Evolutionary conservation across 1,140 invertebrate genomes (phyloP), one percentile per base, ranked within the genome.

Genomic region (Polyergus mexicanus): DNA sequence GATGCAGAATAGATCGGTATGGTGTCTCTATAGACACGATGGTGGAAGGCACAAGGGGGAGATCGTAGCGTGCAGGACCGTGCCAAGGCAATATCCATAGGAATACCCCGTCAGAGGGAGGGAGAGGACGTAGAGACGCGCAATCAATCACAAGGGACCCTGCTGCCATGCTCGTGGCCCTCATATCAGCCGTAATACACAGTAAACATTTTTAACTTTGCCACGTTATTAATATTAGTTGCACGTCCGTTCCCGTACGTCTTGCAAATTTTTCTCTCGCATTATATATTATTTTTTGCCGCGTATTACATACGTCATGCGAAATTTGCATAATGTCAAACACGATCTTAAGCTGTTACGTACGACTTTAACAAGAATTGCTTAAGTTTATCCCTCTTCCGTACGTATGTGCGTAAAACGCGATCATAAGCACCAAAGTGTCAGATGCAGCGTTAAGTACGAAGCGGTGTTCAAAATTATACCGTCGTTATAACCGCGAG

Each of bases 161-260:
- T 89, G 93, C 93, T 94, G 94, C 94, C 92, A 93, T 90, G 92
- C 93, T 93, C 92, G 92, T 91, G 92, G 93, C 93, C 94, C 94
- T 95, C 93, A 94, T 95, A 95, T 95, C 94, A 93, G 92, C 92
- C 92, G 87, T 93, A 93, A 93, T 93, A 94, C 93, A 94, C 92
- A 94, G 94, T 95, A 95, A 94, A 95, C 93, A 95, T 95, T 95
- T 95, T 95, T 95, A 95, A 95, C 94, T 95, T 94, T 94, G 94
- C 93, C 93, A 94, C 94, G 94, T 95, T 95, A 95, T 95, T 95
- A 95, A 95, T 95, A 95, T 95, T 94, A 92, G 93, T 94, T 93
- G 92, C 91, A 89, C 88, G 84, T 83, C 47, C 56, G n/a, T 68
- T 28, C 32, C 47, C 47, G 62, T 54, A 32, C 38, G 28, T 44